These are phyloP conservation scores for Helicoverpa armigera DNA, from an alignment of 1,140 invertebrate genomes.

Conservation along the genomic window DNA sequence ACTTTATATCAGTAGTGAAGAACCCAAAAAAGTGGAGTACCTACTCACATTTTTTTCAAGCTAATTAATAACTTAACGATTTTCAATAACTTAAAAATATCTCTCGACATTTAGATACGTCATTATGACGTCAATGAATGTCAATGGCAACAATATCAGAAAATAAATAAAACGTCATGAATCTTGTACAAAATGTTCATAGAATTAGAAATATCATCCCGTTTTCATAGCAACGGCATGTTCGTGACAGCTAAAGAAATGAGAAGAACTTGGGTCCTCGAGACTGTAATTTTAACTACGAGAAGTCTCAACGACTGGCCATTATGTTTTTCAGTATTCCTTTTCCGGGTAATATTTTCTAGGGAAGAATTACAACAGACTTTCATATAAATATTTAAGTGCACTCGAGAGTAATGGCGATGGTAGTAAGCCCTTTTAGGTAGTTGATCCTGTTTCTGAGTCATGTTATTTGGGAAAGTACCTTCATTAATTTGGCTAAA, in stretches of 20 bases:
- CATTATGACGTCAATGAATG: not conserved
- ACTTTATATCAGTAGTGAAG: too few species aligned
- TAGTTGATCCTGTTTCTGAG: too few species aligned
- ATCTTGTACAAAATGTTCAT: not conserved
- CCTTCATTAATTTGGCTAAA: too few species aligned
- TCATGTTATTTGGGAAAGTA: too few species aligned
- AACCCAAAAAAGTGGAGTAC: too few species aligned
- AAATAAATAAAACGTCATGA: not conserved
- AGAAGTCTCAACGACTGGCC: not conserved
- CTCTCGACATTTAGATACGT: not conserved
- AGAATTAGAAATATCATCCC: not conserved
- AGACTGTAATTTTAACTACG: conserved; percentile 17
- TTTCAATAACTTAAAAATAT: not conserved
- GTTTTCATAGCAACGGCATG: not conserved
- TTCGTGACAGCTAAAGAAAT: conserved; percentile 34
- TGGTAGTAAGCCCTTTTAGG: too few species aligned
- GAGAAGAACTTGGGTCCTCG: conserved; percentile 31
- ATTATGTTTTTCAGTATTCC: not conserved
- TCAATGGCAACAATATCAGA: not conserved
- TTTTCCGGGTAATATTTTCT: not conserved
- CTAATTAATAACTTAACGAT: too few species aligned
- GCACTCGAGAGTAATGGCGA: too few species aligned
- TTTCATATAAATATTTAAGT: not conserved
- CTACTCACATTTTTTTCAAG: too few species aligned
- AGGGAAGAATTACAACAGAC: not conserved